Evolutionary conservation across 2,797 vertebrate genomes (phyloP).

Genomic region (Fundulus diaphanus): DNA sequence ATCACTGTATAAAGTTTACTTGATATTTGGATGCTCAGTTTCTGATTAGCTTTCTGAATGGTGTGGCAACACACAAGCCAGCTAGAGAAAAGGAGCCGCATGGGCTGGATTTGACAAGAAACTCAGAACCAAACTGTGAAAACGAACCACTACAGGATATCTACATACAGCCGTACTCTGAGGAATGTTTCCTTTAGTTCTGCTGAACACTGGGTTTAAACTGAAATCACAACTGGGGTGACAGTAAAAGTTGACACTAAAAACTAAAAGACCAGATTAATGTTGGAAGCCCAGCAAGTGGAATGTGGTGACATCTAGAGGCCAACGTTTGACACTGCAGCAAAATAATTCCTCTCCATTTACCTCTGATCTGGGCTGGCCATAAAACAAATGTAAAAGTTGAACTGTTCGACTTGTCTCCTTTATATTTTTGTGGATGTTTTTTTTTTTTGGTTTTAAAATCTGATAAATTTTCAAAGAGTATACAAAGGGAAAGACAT

Average conservation of each 20-base stretch:
- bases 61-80: constrained; percentile 59
- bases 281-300: no score
- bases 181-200: background rate
- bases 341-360: background rate
- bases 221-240: background rate
- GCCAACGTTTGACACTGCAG: background rate
- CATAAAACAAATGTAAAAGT: background rate
- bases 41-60: background rate
- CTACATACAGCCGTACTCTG: background rate
- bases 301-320: constrained; percentile 1
- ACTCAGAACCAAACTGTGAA: background rate
- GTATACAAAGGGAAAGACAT: background rate
- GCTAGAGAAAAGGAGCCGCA: constrained; percentile 67
- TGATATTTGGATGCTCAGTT: constrained; percentile 74
- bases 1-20: constrained; percentile 39
- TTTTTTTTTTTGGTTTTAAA: background rate
- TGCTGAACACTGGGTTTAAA: background rate
- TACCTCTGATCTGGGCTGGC: background rate
- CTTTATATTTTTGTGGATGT: background rate
- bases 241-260: background rate
- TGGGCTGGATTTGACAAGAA: constrained; percentile 1
- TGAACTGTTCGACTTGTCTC: background rate
- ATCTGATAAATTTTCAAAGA: no score
- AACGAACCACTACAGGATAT: background rate
- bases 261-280: background rate